Evolutionary conservation across 2,113 vertebrate species (phyloP).

Genomic region (Vulpes lagopus): DNA sequence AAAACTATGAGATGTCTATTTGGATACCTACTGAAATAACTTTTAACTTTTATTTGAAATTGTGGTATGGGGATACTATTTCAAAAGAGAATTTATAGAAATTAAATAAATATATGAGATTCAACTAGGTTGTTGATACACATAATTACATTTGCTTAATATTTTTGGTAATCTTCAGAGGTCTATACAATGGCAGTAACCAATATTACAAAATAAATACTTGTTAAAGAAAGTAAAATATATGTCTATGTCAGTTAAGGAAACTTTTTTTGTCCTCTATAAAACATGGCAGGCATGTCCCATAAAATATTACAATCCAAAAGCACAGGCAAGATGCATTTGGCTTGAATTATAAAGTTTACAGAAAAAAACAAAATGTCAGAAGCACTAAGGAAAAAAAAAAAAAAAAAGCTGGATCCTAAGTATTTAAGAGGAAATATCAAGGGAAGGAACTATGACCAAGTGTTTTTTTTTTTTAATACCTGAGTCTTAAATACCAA

Average conservation of each 20-base stretch:
- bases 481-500: neutral
- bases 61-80: neutral
- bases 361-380: conserved; percentile 8
- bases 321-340: neutral
- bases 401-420: neutral
- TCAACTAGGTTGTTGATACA: conserved; percentile 15
- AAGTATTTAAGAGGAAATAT: conserved; percentile 1
- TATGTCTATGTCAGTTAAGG: neutral
- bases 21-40: conserved; percentile 5
- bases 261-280: neutral
- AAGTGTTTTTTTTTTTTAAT: neutral
- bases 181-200: conserved; percentile 12
- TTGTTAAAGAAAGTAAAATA: conserved; percentile 34
- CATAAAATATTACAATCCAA: conserved; percentile 51
- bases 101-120: conserved; percentile 42
- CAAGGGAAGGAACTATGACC: neutral
- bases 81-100: conserved; percentile 5
- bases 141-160: conserved; percentile 48
- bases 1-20: neutral
- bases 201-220: conserved; percentile 28
- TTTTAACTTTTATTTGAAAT: conserved; percentile 60
- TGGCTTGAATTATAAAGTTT: conserved; percentile 34
- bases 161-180: conserved; percentile 35
- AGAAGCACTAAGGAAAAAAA: neutral
- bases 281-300: conserved; percentile 19